phyloP scores from a whole-genome alignment of 2,797 vertebrate genomes.

The Acipenser oxyrinchus region DNA sequence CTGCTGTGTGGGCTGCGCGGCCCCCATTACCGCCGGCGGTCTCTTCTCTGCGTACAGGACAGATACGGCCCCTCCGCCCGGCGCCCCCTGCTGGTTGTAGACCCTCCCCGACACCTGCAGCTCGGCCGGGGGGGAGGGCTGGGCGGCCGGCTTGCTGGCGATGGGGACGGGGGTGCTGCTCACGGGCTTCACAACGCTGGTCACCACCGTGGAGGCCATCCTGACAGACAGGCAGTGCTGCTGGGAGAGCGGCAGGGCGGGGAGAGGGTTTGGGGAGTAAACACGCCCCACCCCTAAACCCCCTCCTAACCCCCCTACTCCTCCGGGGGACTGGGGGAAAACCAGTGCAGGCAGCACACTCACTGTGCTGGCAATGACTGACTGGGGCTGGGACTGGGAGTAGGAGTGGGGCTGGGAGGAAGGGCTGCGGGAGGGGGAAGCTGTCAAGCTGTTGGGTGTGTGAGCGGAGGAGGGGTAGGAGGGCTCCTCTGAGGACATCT shows the following conservation, averaged over 20 bases:
- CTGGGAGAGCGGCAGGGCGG: constrained; percentile 38
- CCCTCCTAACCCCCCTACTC: constrained; percentile 34
- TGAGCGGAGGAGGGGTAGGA: constrained; percentile 49
- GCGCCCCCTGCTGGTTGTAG: not conserved
- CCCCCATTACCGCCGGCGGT: constrained; percentile 23
- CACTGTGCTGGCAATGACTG: constrained; percentile 48
- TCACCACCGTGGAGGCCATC: constrained; percentile 77
- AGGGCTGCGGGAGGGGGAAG: constrained; percentile 38
- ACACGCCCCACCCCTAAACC: constrained; percentile 33
- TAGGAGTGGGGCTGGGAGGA: constrained; percentile 33
- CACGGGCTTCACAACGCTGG: constrained; percentile 79
- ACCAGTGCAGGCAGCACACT: constrained; percentile 46
- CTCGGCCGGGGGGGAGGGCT: constrained; percentile 28
- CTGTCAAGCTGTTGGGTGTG: constrained; percentile 27
- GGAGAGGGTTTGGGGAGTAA: constrained; percentile 20
- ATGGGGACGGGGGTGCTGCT: constrained; percentile 82
- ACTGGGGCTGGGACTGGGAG: constrained; percentile 41
- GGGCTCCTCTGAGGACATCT: constrained; percentile 42
- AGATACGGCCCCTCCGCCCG: not conserved
- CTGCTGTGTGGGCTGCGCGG: constrained; percentile 37
- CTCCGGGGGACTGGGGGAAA: constrained; percentile 28
- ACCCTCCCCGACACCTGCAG: not conserved
- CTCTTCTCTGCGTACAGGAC: constrained; percentile 47
- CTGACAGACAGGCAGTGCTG: constrained; percentile 40
- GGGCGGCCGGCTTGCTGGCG: constrained; percentile 65